phyloP scores from a whole-genome alignment of 2,113 vertebrate species.

The Miniopterus natalensis region DNA sequence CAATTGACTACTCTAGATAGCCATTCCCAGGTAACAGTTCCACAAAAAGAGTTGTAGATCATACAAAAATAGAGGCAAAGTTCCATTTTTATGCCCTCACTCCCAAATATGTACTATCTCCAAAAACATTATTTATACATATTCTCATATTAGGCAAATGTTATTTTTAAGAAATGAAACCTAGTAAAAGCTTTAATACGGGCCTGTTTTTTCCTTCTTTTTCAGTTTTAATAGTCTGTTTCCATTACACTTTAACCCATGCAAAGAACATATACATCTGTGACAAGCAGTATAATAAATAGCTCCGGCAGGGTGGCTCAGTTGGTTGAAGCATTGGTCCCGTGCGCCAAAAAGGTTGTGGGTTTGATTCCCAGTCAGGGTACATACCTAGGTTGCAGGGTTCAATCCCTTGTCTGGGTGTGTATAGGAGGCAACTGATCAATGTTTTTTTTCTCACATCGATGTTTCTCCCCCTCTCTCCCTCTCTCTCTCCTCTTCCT shows the following conservation, averaged over 20 bases:
- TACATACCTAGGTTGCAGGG: not conserved
- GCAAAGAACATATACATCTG: constrained; percentile 4
- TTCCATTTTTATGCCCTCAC: not conserved
- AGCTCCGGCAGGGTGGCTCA: not conserved
- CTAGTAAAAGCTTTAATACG: not conserved
- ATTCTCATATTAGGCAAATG: not conserved
- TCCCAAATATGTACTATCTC: not conserved
- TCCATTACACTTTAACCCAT: constrained; percentile 39
- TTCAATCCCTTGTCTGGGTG: too few relatives aligned
- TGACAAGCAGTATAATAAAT: constrained; percentile 53
- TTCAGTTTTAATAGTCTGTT: constrained; percentile 28
- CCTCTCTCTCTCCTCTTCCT: not conserved
- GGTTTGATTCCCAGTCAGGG: not conserved
- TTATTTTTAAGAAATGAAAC: constrained; percentile 45
- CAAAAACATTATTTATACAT: not conserved
- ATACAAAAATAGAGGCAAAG: not conserved
- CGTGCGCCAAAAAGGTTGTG: not conserved
- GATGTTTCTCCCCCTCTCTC: not conserved
- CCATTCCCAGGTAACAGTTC: not conserved
- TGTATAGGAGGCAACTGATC: not conserved
- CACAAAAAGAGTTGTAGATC: not conserved
- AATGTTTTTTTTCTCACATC: not conserved
- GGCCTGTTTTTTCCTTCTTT: constrained; percentile 46
- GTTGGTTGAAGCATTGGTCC: not conserved
- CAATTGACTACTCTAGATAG: not conserved